Evolutionary conservation across 2,888 invertebrate species (phyloP), one percentile per base, ranked within the genome.

Genomic region (Eulithis testata): DNA sequence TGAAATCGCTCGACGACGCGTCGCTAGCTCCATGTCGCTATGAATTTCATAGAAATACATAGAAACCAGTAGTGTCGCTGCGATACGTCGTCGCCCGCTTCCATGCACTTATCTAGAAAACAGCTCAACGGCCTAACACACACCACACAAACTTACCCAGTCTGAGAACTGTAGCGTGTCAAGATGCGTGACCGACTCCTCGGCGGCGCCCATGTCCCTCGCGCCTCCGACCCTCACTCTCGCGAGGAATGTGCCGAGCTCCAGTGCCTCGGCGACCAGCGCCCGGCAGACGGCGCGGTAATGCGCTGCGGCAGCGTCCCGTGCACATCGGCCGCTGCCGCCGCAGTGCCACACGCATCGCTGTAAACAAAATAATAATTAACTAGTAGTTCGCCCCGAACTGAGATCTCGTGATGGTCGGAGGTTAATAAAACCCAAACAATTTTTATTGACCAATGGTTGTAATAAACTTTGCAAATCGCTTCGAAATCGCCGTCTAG

Each of bases 211-310:
- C 77, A 96, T 89, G 81, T 94, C 94, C 67, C 96, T 93, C 56
- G 95, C 95, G 76, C 96, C 96, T 59, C 87, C 87, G 44, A 90
- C 91, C 14, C 95, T 94, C 63, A 99, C 97, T 88, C 96, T 96
- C 81, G 97, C 96, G 76, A 99, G 94, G 94, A 99, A 99, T 70
- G 96, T 96, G 63, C 97, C 95, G 78, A 99, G 94, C 91, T 99
- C 98, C 69, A 97, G 91, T 62, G 98, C 97, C 91, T 99, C 99
- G 21, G 97, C 96, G 68, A 98, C 97, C 75, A 98, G 94, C 65
- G 98, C 98, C 68, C 98, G 95, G 86, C 98, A 97, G 61, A 99
- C 98, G 66, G 98, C 98, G 82, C 96, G 96, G 93, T 98, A 99
- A 91, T 98, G 97, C 56, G 94, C 94, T 73, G 96, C 96, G 0